Evolutionary conservation across 2,797 vertebrate species (phyloP), one percentile per base, ranked within the genome.

Genomic region (Eleutherodactylus coqui): DNA sequence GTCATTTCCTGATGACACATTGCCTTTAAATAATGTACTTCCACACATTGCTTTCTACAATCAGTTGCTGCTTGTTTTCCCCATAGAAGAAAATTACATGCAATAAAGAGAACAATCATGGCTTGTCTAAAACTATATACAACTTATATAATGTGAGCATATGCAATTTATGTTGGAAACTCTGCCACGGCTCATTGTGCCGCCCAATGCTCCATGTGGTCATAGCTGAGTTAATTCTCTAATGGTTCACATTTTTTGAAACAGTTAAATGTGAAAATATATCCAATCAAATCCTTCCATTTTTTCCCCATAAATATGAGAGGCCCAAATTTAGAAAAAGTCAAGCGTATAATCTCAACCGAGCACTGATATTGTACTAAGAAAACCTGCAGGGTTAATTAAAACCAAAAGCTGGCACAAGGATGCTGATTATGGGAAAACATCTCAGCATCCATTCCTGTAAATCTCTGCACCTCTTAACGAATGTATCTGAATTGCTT

Each of bases 381-480:
- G 70, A 81, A 87, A 87, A 80, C 82, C 69, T 38, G 34, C 70
- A 84, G 82, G 86, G 69, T 84, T 87, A 87, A 87, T 81, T 87
- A 87, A 87, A 84, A 45, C 55, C 29, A 49, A 45, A 47, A 51
- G 38, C 86, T 87, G 82, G 82, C 86, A 87, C 76, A 27, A 80
- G 75, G 29, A 72, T 80, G 69, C 45, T 27, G 82, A 84, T 87
- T 87, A 84, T 87, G 77, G 86, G 86, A 87, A 87, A 87, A 87
- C 82, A 80, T 87, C 69, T 80, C 69, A 43, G 77, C 82, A 87
- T 82, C 55, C 82, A 49, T 84, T 87, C 86, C 82, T 87, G 86
- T 87, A 87, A 87, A 84, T 87, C 86, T 84, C 82, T 53, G 67
- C 82, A 87, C 76, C 73, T 84, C 67, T 73, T 79, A 87, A 87